Evolutionary conservation across 1,140 invertebrate species (phyloP), one percentile per base, ranked within the genome.

Genomic region (Temnothorax nylanderi): DNA sequence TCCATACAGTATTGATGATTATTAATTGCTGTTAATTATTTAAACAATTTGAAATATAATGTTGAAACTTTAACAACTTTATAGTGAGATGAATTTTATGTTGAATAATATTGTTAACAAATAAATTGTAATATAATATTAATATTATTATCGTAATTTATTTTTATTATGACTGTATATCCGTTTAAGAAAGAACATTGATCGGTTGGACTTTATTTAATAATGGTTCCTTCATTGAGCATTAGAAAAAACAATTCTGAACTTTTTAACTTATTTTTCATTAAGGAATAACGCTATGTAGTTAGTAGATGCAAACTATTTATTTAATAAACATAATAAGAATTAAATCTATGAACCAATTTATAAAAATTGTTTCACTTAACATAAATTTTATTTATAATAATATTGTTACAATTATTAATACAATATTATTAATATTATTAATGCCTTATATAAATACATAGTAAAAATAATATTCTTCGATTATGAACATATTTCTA

Each of bases 381-480:
- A 86, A 89, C 62, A 71, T 67, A 88, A 86, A 54, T 47, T 47
- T 86, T 54, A 64, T 84, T 60, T 60, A 18, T 47, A 41, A 37
- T 58, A 16, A 32, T 4, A 41, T 62, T 84, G 4, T 51, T 90
- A 74, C 58, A 87, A 37, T 47, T 85, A 64, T 60, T 69, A 69
- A 7, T 88, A 88, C n/a, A n/a, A n/a, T n/a, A n/a, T n/a, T 49
- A 84, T 86, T 69, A 69, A 7, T 88, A 88, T 84, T 75, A 81
- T 58, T 87, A 87, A 81, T 64, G 51, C 37, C 82, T 87, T 41
- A 87, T 86, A 86, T 71, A 86, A 91, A 89, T 80, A 88, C 56
- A 87, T 87, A 67, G 37, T 41, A 85, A 64, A 86, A 89, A 82
- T 67, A 88, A 88, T 75, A 85, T 86, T 21, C 5, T 34, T 62